Evolutionary conservation across 2,113 vertebrate species (phyloP).

Genomic region (Scolopax mira): DNA sequence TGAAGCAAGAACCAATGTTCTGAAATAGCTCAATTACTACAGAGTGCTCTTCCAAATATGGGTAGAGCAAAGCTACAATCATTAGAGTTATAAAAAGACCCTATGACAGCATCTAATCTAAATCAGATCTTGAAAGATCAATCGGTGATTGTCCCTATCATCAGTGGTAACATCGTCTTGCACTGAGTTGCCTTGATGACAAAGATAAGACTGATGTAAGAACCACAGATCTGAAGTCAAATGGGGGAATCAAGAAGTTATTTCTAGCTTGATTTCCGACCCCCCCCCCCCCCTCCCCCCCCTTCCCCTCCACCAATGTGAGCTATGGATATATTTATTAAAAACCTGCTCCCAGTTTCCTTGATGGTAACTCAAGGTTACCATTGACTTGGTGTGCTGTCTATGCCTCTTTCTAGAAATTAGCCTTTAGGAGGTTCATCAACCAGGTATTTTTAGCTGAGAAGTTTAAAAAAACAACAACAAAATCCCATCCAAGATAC

Average conservation of each 20-base stretch:
- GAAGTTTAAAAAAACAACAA: background rate
- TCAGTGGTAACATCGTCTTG: background rate
- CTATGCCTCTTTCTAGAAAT: background rate
- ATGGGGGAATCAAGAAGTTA: background rate
- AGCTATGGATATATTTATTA: background rate
- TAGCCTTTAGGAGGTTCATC: background rate
- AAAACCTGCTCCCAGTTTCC: background rate
- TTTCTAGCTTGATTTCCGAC: background rate
- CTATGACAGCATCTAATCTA: background rate
- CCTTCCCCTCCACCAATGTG: background rate
- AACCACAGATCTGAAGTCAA: conserved; percentile 2
- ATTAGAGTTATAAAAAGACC: background rate
- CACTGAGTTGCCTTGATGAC: background rate
- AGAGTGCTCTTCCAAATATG: background rate
- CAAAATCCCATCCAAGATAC: background rate
- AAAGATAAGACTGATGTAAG: background rate
- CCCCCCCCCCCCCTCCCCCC: accelerated
- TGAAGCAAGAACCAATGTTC: background rate
- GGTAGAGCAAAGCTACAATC: background rate
- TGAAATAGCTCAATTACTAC: background rate
- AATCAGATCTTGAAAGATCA: conserved; percentile 30
- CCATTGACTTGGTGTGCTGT: background rate
- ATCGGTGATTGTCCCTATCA: conserved; percentile 10
- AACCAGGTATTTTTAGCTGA: background rate
- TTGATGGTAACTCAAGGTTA: background rate